Evolutionary conservation across 2,113 vertebrate genomes (phyloP).

Genomic region (Fregata magnificens): DNA sequence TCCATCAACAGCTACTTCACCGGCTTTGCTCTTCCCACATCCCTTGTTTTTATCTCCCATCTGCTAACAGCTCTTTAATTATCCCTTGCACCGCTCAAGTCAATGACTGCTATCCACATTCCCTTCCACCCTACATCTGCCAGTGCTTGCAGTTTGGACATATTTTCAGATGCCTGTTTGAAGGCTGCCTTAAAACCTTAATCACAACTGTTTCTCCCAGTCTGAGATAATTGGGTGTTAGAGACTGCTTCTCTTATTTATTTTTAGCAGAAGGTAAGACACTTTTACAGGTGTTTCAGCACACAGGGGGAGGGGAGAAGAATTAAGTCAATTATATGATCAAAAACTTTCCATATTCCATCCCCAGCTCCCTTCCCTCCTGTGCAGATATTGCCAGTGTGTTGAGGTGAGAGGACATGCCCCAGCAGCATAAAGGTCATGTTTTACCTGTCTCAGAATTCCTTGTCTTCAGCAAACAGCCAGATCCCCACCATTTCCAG

Average conservation of each 20-base stretch:
- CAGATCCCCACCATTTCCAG: neutral
- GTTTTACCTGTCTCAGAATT: neutral
- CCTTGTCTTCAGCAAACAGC: neutral
- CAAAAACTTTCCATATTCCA: neutral
- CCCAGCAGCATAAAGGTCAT: neutral
- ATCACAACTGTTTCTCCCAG: neutral
- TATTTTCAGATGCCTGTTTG: neutral
- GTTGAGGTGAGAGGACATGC: neutral
- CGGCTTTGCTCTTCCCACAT: neutral
- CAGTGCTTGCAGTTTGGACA: neutral
- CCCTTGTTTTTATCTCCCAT: neutral
- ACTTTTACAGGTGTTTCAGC: neutral
- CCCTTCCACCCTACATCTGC: neutral
- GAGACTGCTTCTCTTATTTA: neutral
- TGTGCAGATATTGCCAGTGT: neutral
- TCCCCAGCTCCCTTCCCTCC: neutral
- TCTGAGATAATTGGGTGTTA: slow-evolving; percentile 18
- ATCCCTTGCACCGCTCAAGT: neutral
- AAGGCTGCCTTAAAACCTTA: slow-evolving; percentile 5
- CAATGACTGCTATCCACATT: neutral
- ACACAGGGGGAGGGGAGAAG: neutral
- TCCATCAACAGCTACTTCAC: neutral
- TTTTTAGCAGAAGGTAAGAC: slow-evolving; percentile 14
- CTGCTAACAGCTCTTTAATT: neutral
- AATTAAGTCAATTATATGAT: neutral